Conservation (phyloP, 2,888 invertebrate species). For the Orgyia antiqua region DNA sequence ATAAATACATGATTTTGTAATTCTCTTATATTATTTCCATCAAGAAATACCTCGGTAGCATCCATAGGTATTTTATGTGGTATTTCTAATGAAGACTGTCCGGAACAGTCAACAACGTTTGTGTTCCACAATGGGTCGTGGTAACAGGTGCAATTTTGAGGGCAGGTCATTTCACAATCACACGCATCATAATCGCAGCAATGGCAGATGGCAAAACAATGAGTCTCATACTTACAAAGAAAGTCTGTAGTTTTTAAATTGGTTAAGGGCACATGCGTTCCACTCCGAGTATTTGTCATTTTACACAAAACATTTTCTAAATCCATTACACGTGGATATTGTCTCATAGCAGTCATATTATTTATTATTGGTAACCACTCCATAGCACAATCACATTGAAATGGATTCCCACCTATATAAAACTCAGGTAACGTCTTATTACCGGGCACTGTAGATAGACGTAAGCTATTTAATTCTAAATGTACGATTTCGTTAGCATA, state of each 20-base stretch:
- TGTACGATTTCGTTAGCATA: conserved; percentile 92
- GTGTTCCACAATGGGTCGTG: conserved; percentile 96
- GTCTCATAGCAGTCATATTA: conserved; percentile 88
- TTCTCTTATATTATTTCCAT: conserved; percentile 91
- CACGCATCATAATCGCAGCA: conserved; percentile 98
- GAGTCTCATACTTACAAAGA: conserved; percentile 93
- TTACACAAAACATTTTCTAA: conserved; percentile 92
- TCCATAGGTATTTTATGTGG: conserved; percentile 95
- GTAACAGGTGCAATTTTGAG: conserved; percentile 95
- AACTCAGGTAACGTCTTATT: conserved; percentile 90
- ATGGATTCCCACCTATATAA: conserved; percentile 94
- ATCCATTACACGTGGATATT: conserved; percentile 93
- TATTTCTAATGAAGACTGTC: conserved; percentile 85
- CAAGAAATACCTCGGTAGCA: conserved; percentile 94
- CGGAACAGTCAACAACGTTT: conserved; percentile 94
- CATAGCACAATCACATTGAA: conserved; percentile 96
- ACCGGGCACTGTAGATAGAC: conserved; percentile 84
- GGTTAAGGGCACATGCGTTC: conserved; percentile 86
- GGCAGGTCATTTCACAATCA: conserved; percentile 98
- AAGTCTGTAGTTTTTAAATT: conserved; percentile 90
- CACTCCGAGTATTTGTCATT: conserved; percentile 89
- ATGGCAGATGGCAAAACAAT: conserved; percentile 96
- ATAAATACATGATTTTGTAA: conserved; percentile 93
- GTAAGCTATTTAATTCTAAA: conserved; percentile 88
- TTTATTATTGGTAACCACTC: conserved; percentile 96